Base-by-base conservation (phyloP, 2,888 invertebrate genomes). In the Cryptus viduatorius region DNA sequence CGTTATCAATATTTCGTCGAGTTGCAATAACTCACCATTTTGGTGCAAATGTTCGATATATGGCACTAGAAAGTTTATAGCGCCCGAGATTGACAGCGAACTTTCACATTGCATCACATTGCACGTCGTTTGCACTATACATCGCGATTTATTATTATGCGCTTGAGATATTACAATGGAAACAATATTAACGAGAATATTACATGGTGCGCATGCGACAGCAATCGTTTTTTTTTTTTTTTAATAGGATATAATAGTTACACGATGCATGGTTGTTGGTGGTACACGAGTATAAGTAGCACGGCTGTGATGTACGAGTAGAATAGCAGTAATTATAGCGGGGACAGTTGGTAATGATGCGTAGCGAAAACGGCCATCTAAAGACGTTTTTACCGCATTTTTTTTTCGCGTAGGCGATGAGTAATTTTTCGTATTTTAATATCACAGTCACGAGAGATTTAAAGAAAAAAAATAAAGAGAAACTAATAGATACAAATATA, bases 381-480 rank as follows among this genome's bases (percentile, higher is more conserved):
- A 56, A 56, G 56, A 56, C 56, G 56, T 19, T 56, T 56, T 19
- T 56, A 19, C 24, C 56, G 56, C 56, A 10, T 56, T 56, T 56
- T 56, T 19, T 48, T 48, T 48, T 68, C 50, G 42, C 44, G 65
- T 24, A 48, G 37, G 44, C 48, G 19, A 64, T 42, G 72, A 61
- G 67, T 69, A 42, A 50, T 76, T 71, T 75, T 76, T 50, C 85
- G 78, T 87, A 86, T 64, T 82, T 87, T 87, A 87, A 87, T 87
- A 87, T 87, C 87, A 87, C 87, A 87, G 87, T 86, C 87, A 87
- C 77, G 85, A 86, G 84, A 85, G 84, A 83, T 71, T 76, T 64
- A 75, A 73, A 14, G 42, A 59, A 59, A 31, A 12, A 61, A 37
- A 67, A 56, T 12, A 53, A 16, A 29, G 19, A 61, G 31, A 61